Evolutionary conservation across 1,140 invertebrate species (phyloP).

Genomic region (Lepidurus packardi): DNA sequence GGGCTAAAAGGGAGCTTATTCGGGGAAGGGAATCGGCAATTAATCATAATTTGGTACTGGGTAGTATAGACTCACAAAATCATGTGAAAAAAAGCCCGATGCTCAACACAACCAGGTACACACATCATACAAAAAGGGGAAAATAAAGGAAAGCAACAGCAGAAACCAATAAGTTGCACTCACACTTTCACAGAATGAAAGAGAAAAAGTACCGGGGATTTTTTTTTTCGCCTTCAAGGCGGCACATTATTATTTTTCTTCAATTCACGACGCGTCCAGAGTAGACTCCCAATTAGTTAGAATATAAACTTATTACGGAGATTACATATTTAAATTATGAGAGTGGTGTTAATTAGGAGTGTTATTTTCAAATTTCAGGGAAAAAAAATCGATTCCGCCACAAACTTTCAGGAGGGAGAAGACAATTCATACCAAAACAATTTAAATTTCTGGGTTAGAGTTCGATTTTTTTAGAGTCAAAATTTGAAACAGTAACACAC

Average conservation of each 20-base stretch:
- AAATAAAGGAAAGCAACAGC: background rate
- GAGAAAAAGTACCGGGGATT: background rate
- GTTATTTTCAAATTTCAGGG: background rate
- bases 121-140: background rate
- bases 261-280: background rate
- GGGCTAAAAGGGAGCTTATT: background rate
- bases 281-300: background rate
- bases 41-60: constrained; percentile 1
- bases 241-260: background rate
- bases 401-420: background rate
- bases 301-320: background rate
- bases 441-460: background rate
- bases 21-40: background rate
- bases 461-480: background rate
- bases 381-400: background rate
- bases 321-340: background rate
- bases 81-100: constrained; percentile 8
- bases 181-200: constrained; percentile 5
- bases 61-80: constrained; percentile 19
- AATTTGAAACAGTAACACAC: background rate
- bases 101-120: constrained; percentile 9
- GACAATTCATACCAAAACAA: background rate
- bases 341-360: background rate
- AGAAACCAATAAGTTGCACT: constrained; percentile 15
- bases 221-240: background rate